Conservation (phyloP, 2,797 vertebrate species). For the Pantherophis alleghaniensis region DNA sequence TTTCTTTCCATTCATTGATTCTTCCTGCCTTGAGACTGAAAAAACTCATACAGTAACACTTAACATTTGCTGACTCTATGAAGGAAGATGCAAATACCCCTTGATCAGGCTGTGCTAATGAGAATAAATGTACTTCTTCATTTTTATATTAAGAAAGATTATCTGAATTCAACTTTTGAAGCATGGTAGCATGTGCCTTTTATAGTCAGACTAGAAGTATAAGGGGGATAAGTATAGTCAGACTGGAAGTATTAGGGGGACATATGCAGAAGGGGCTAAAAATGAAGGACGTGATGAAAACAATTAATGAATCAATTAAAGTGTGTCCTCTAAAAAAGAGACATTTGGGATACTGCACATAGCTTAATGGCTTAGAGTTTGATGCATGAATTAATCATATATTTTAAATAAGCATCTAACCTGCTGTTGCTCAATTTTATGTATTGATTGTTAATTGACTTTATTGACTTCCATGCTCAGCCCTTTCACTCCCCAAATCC, state of each 20-base stretch:
- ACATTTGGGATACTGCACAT: background rate
- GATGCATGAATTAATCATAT: background rate
- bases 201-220: background rate
- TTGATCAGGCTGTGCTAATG: slow-evolving; percentile 16
- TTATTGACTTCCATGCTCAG: background rate
- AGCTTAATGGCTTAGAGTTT: background rate
- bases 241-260: slow-evolving; percentile 2
- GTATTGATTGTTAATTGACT: background rate
- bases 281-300: background rate
- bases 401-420: background rate
- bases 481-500: background rate
- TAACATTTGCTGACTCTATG: background rate
- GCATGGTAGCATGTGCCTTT: background rate
- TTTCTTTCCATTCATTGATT: slow-evolving; percentile 20
- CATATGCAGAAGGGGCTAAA: background rate
- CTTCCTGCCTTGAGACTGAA: slow-evolving; percentile 23
- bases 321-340: background rate
- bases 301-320: background rate
- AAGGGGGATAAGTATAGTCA: background rate
- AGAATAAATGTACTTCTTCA: slow-evolving; percentile 13
- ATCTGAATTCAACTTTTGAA: background rate
- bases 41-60: background rate
- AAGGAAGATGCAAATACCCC: slow-evolving; percentile 24
- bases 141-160: slow-evolving; percentile 25
- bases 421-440: background rate